Percentiles rank a stretch among this genome's conserved stretches.
phyloP scores from a whole-genome alignment of 1,140 invertebrate species.

The Drosophila rufa region DNA sequence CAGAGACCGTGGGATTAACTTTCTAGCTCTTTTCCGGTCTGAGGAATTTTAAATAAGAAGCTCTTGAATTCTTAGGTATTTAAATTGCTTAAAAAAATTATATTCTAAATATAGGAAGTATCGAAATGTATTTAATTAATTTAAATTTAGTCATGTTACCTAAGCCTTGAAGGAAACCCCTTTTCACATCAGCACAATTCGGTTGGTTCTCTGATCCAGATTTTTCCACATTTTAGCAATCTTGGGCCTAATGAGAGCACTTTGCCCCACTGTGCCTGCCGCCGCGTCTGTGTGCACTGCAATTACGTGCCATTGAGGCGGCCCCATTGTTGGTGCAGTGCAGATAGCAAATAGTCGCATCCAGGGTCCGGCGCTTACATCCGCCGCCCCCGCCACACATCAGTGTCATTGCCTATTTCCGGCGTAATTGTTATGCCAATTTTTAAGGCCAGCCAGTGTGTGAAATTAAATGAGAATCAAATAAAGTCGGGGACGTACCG shows the following conservation, averaged over 20 bases:
- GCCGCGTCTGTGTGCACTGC: constrained; percentile 44
- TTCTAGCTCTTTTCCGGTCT: background rate
- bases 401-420: constrained; percentile 56
- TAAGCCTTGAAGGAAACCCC: background rate
- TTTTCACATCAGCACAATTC: background rate
- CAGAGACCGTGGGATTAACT: background rate
- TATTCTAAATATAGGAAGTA: background rate
- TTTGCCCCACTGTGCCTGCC: constrained; percentile 22
- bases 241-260: too few species aligned
- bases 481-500: constrained; percentile 49
- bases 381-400: background rate
- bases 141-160: too few species aligned
- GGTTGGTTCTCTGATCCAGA: too few species aligned
- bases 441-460: constrained; percentile 57
- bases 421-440: constrained; percentile 78
- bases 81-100: background rate
- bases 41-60: background rate
- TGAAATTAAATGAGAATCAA: constrained; percentile 74
- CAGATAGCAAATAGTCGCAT: constrained; percentile 62
- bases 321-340: constrained; percentile 63
- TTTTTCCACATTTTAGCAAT: too few species aligned
- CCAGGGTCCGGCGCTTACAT: constrained; percentile 31
- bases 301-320: constrained; percentile 74
- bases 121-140: background rate
- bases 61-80: background rate